These are phyloP conservation scores for Taeniopygia guttata DNA, from an alignment of 2,797 vertebrate genomes.

Conservation along the genomic window DNA sequence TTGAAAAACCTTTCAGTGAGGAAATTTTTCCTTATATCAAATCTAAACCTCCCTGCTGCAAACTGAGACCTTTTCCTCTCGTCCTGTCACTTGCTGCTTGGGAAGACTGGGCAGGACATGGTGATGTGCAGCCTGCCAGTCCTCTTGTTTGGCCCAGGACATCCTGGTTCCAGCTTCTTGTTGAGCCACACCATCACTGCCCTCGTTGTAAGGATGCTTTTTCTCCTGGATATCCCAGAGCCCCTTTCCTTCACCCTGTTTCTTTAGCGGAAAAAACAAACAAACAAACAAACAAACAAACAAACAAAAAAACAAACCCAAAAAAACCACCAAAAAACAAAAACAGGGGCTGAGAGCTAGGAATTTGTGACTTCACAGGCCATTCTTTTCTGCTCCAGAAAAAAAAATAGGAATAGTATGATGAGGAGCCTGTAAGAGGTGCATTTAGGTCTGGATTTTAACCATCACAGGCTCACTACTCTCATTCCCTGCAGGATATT, in stretches of 20 bases:
- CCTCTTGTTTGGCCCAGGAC: not conserved
- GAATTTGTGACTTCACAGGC: not conserved
- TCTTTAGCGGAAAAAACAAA: not conserved
- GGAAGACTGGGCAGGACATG: not conserved
- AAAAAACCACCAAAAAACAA: not conserved
- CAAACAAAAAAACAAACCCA: not conserved
- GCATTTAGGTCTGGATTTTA: not conserved
- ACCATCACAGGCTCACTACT: not conserved
- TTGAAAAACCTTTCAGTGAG: not conserved
- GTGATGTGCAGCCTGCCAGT: not conserved
- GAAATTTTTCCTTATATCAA: not conserved
- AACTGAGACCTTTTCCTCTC: not conserved
- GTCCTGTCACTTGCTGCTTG: not conserved
- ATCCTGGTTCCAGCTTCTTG: not conserved
- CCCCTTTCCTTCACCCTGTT: not conserved
- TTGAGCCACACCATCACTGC: not conserved
- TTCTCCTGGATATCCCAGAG: not conserved
- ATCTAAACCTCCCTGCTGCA: not conserved
- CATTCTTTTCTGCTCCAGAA: not conserved
- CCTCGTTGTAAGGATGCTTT: not conserved
- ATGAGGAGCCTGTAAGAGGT: accelerated
- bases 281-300: no score
- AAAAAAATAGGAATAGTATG: not conserved
- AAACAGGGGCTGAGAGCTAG: not conserved
- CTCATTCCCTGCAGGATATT: not conserved